Base-by-base conservation (phyloP, 2,888 invertebrate genomes). In the Augiades crinisus region DNA sequence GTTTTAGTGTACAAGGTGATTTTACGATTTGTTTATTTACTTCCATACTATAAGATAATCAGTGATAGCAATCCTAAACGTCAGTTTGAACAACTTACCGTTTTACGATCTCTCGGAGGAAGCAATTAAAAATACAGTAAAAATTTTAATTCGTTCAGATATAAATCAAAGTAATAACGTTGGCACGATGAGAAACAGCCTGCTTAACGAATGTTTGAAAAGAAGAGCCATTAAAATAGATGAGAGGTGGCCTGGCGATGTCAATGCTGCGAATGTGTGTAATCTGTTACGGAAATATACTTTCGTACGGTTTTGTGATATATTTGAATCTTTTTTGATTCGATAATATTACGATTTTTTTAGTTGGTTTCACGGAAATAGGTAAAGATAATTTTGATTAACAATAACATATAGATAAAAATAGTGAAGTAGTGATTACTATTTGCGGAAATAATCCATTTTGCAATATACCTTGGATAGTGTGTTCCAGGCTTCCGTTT, bases 121-220 rank as follows among this genome's bases (percentile, higher is more conserved):
- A 81, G 81, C 72, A 75, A 73, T 82, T 78, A 82, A 82, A 69
- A 65, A 63, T 56, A 64, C 67, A 70, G 72, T 80, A 74, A 81
- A 80, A 70, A 59, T 79, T 50, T 80, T 79, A 66, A 65, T 64
- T 60, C 56, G 54, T 60, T 62, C 58, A 45, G 53, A 54, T 59
- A 62, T 67, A 67, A 65, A 67, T 67, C 64, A 67, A 55, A 38
- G 54, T 13, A 10, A 43, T 43, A 41, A 49, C 41, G 12, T 36
- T 43, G 49, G 36, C 8, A 3, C 5, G 49, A 50, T 13, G 22
- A 13, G 49, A 36, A 43, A 5, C 49, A 50, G 49, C 19, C 49
- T 50, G 49, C 14, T 22, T 24, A 37, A 19, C 34, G 41, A 50
- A 43, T 50, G 47, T 33, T 40, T 10, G 49, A 57, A 59, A 60